These are phyloP conservation scores for Eriosoma lanigerum DNA, from an alignment of 1,140 invertebrate species.

Conservation along the genomic window DNA sequence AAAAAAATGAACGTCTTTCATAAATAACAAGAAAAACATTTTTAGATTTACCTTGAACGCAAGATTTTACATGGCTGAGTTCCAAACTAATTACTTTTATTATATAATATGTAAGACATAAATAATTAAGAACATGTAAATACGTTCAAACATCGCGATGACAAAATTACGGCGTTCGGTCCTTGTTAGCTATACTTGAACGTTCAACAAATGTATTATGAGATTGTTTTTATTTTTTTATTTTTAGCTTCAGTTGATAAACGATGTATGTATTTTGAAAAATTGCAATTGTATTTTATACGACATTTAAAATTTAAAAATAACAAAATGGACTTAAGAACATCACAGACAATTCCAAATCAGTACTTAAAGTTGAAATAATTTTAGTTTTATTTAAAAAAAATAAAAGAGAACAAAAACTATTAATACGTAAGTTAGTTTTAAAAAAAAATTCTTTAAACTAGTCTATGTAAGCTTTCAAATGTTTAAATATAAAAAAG, in stretches of 20 bases:
- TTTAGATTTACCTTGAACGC: not conserved
- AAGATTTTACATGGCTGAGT: not conserved
- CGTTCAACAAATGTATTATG: not conserved
- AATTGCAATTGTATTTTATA: no score
- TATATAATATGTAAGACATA: not conserved
- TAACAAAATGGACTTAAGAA: no score
- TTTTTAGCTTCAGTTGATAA: not conserved
- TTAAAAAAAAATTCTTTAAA: no score
- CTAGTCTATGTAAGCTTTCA: no score
- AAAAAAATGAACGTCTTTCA: not conserved
- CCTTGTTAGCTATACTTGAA: constrained; percentile 7
- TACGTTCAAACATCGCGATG: not conserved
- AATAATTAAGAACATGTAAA: not conserved
- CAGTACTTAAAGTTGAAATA: no score
- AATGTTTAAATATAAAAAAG: no score
- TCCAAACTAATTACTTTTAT: constrained; percentile 3
- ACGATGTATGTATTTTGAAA: no score
- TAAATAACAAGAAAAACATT: not conserved
- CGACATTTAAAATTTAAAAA: no score
- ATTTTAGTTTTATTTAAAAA: no score
- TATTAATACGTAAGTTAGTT: no score
- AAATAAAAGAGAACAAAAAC: no score
- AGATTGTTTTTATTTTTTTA: not conserved
- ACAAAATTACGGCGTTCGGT: constrained; percentile 8
- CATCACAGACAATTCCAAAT: no score